Evolutionary conservation across 2,113 vertebrate genomes (phyloP), one percentile per base, ranked within the genome.

Genomic region (Sylvilagus bachmani): DNA sequence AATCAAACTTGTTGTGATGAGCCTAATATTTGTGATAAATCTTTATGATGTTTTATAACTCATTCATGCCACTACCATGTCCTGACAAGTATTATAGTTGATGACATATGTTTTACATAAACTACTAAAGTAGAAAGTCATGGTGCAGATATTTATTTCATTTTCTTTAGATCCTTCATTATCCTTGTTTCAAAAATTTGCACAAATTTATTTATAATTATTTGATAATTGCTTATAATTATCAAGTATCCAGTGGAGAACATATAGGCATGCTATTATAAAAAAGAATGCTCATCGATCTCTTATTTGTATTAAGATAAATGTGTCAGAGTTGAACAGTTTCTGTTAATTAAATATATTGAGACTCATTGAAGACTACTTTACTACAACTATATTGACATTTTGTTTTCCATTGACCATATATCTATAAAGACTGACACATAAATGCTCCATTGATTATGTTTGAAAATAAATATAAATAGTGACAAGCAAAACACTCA

Each of bases 281-380:
- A 79, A n/a, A 29, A 79, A 64, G 12, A 75, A 73, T 69, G 1
- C 64, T 79, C 13, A 55, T 61, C 74, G n/a, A 81, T 64, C 4
- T 80, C n/a, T 74, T 78, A 67, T 44, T n/a, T 88, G 17, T 70
- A n/a, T 74, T 85, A 91, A 84, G 71, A 84, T 79, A 3, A 67
- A 70, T 79, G 22, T 73, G 2, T 89, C 89, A 61, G 22, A 77
- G 1, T 73, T 74, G 14, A 85, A 71, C 3, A 86, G 82, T 82
- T 86, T 92, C 27, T 78, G 29, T 12, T 89, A 89, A 93, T 89
- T 91, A 93, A 69, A 85, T 55, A 33, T 36, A 77, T 24, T 0
- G 0, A 78, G 16, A 67, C 7, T 87, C 8, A 69, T n/a, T 92
- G 74, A 92, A 78, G 74, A 44, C n/a, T 33, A 79, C 12, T 89